Evolutionary conservation across 2,113 vertebrate genomes (phyloP), one percentile per base, ranked within the genome.

Genomic region (Lynx canadensis): DNA sequence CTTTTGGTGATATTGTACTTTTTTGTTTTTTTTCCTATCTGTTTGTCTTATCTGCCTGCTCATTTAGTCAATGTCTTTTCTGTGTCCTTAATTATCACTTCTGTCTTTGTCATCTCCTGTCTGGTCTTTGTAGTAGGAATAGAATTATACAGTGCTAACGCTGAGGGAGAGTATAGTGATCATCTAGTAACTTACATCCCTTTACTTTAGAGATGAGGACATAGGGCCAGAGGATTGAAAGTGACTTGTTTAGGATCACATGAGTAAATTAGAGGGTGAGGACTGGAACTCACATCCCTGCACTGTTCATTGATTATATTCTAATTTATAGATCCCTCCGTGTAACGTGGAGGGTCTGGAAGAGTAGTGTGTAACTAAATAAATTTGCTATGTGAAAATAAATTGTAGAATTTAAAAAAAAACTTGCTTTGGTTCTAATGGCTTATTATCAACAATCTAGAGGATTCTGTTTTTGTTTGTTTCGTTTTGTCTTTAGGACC

Each of bases 31-130:
- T 89, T 55, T 63, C 11, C 14, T 69, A 33, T 9, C 21, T 83
- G 9, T 82, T 87, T 60, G 19, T 89, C 48, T 27, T 91, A 1
- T 60, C 36, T 95, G 52, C 27, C 29, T 41, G 25, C 52, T 73
- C 29, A 31, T 94, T 82, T 78, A 73, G 60, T 89, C 79, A 96
- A 0, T 90, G 21, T 41, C 38, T 93, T 97, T 65, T 68, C 71
- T 63, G 13, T 93, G 60, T 38, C 79, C 38, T 91, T 78, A 97
- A 74, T 89, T 50, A 60, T 80, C 41, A 88, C 74, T 91, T 97
- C 92, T 63, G 55, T 93, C 11, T 86, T 95, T 94, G 80, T 85
- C 25, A 23, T 92, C 36, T 18, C 50, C 29, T 76, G 3, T 74
- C 15, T 57, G 63, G 33, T 29, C 57, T 57, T 80, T 95, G 82